Percentiles rank a stretch among this genome's conserved stretches.
Evolutionary conservation across 2,113 vertebrate species (phyloP).

Genomic region (Caranx melampygus): DNA sequence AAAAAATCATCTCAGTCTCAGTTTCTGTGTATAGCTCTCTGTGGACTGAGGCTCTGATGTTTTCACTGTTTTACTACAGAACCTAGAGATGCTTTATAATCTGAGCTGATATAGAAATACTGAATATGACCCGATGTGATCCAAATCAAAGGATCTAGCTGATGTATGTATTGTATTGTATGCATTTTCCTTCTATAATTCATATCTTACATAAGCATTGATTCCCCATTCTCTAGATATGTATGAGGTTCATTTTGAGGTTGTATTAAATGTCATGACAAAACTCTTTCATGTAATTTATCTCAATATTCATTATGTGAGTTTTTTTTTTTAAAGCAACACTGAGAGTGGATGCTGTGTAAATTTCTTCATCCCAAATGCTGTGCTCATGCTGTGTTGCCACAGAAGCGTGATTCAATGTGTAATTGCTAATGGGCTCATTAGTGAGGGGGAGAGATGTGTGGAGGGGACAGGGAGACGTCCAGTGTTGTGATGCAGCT

Average conservation of each 20-base stretch:
- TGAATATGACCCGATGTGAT: no score
- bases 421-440: constrained; percentile 66
- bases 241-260: neutral
- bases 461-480: constrained; percentile 25
- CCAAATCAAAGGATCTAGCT: no score
- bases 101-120: no score
- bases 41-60: no score
- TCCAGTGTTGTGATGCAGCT: constrained; percentile 29
- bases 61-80: no score
- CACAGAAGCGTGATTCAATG: constrained; percentile 65
- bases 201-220: neutral
- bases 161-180: no score
- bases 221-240: neutral
- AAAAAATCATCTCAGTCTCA: no score
- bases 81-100: no score
- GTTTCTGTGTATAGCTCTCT: no score
- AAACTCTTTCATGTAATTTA: no score
- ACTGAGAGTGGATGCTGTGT: constrained; percentile 10
- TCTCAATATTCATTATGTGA: no score
- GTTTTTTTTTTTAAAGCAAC: neutral
- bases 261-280: neutral
- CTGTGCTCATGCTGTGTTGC: constrained; percentile 57
- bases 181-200: neutral
- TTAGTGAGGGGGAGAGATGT: constrained; percentile 44
- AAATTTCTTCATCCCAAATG: constrained; percentile 38